These are phyloP conservation scores for Resseliella maxima DNA, from an alignment of 2,888 invertebrate genomes.

Conservation along the genomic window DNA sequence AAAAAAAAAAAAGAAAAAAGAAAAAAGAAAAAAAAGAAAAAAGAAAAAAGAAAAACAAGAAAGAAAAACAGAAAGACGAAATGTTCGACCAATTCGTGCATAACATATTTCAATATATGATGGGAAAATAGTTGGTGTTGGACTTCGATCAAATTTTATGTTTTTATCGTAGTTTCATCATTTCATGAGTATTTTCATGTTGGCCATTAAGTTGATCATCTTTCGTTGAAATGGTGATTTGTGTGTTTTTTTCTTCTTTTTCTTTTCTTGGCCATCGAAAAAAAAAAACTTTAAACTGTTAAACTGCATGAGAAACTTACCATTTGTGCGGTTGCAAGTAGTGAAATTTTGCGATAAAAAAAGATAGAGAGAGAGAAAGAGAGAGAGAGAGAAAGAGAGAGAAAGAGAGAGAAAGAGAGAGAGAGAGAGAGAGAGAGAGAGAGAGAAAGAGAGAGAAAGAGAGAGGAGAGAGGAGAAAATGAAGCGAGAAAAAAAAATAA, in stretches of 20 bases:
- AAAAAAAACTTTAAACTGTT: background rate
- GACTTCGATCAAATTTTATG: background rate
- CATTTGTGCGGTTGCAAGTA: conserved; percentile 16
- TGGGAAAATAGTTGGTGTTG: background rate
- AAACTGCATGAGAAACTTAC: background rate
- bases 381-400: background rate
- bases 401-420: too few species aligned
- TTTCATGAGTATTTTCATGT: background rate
- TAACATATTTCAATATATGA: too few species aligned
- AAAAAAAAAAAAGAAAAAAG: too few species aligned
- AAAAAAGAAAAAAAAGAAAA: too few species aligned
- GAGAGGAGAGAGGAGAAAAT: background rate
- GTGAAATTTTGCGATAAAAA: too few species aligned
- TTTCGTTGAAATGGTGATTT: background rate
- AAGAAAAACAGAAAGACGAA: too few species aligned
- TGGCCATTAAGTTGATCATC: conserved; percentile 22
- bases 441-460: background rate
- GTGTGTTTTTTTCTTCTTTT: background rate
- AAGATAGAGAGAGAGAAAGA: too few species aligned
- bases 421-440: background rate
- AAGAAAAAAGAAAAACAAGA: too few species aligned
- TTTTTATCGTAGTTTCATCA: background rate
- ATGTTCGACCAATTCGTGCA: too few species aligned
- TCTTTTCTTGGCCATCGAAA: background rate
- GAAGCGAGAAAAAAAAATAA: background rate